These are phyloP conservation scores for Drosophila niveifrons DNA, from an alignment of 2,888 invertebrate species.

Conservation along the genomic window DNA sequence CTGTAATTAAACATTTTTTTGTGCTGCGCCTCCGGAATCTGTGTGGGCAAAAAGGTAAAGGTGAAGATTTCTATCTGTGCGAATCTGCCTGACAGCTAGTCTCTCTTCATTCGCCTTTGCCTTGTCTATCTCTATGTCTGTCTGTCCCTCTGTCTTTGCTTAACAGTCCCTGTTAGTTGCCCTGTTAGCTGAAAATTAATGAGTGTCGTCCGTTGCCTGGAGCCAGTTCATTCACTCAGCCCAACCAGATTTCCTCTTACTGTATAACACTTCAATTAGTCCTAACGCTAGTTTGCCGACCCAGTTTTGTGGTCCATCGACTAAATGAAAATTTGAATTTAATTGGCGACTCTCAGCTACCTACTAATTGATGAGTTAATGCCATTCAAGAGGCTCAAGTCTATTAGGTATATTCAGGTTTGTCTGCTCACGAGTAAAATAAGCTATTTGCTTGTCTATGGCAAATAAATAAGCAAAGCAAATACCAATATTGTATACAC, in stretches of 20 bases:
- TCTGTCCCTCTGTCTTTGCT: slow-evolving; percentile 5
- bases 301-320: slow-evolving; percentile 42
- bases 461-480: slow-evolving; percentile 8
- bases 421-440: neutral
- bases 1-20: slow-evolving; percentile 75
- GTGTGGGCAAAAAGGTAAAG: slow-evolving; percentile 41
- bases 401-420: neutral
- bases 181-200: slow-evolving; percentile 64
- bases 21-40: slow-evolving; percentile 30
- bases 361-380: slow-evolving; percentile 62
- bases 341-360: slow-evolving; percentile 62
- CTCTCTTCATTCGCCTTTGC: neutral
- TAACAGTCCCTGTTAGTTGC: slow-evolving; percentile 34
- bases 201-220: slow-evolving; percentile 62
- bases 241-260: slow-evolving; percentile 17
- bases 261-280: slow-evolving; percentile 65
- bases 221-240: slow-evolving; percentile 68
- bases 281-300: slow-evolving; percentile 65
- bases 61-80: slow-evolving; percentile 54
- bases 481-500: neutral
- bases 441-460: slow-evolving; percentile 13
- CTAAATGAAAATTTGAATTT: slow-evolving; percentile 61
- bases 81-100: slow-evolving; percentile 7
- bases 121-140: slow-evolving; percentile 5
- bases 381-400: slow-evolving; percentile 11